A percentile compares a stretch with the other conserved stretches of the same genome.
Evolutionary conservation across 2,113 vertebrate species (phyloP).

Genomic region (Passer montanus): DNA sequence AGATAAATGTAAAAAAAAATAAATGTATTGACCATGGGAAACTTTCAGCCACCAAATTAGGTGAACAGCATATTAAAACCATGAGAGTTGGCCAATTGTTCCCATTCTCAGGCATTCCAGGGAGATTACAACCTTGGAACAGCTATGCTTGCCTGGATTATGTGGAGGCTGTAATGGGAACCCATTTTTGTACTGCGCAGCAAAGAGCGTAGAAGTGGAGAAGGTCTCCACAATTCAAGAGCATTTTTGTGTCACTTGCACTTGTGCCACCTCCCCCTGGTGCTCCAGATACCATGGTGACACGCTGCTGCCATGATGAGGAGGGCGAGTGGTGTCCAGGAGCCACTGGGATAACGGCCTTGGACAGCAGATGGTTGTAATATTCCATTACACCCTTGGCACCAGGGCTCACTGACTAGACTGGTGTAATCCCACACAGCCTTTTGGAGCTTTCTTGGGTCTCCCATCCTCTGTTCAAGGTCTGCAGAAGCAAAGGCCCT

Average conservation of each 20-base stretch:
- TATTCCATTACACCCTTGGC: slow-evolving; percentile 44
- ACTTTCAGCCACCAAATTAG: neutral
- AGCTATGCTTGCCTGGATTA: neutral
- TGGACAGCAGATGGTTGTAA: slow-evolving; percentile 35
- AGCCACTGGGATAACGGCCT: neutral
- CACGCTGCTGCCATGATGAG: neutral
- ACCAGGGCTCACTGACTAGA: neutral
- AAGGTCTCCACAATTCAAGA: neutral
- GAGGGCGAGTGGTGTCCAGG: neutral
- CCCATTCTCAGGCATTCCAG: neutral
- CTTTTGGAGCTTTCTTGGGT: neutral
- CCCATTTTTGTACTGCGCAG: neutral
- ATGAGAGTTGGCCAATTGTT: neutral
- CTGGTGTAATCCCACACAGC: neutral
- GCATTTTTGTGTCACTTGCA: neutral
- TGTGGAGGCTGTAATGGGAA: neutral
- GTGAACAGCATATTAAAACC: neutral
- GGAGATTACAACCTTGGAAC: slow-evolving; percentile 22
- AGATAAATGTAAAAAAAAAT: neutral
- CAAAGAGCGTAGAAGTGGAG: neutral
- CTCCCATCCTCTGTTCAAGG: neutral
- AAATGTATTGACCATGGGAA: neutral
- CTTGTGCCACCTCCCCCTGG: neutral
- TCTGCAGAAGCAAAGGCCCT: neutral
- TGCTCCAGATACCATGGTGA: neutral